Conservation (phyloP, 2,797 vertebrate species). For the Myripristis jacobus region DNA sequence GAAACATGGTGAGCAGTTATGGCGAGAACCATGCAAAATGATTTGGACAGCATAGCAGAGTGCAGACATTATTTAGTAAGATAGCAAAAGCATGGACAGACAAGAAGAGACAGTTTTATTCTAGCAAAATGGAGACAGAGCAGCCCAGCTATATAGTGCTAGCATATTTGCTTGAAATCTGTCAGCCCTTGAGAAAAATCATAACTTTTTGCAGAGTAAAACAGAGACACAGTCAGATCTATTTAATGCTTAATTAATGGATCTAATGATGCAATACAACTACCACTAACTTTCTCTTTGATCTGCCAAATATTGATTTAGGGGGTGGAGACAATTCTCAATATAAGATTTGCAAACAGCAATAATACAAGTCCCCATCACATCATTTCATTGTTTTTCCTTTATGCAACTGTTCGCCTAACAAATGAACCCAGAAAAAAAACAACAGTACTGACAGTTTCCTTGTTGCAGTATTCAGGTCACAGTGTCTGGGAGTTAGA, state of each 20-base stretch:
- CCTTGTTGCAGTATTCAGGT: slow-evolving; percentile 67
- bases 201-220: background rate
- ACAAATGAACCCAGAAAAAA: slow-evolving; percentile 64
- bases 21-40: too few species aligned
- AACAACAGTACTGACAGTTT: slow-evolving; percentile 55
- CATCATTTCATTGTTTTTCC: slow-evolving; percentile 54
- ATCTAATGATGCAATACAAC: slow-evolving; percentile 11
- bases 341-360: background rate
- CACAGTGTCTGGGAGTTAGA: slow-evolving; percentile 69
- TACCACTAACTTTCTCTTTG: background rate
- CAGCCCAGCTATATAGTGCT: background rate
- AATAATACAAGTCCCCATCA: slow-evolving; percentile 28
- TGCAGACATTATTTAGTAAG: too few species aligned
- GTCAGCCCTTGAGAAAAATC: background rate
- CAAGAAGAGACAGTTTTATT: too few species aligned
- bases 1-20: too few species aligned
- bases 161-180: background rate
- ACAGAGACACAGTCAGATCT: slow-evolving; percentile 8
- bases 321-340: background rate
- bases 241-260: slow-evolving; percentile 11
- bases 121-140: too few species aligned
- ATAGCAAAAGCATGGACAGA: too few species aligned
- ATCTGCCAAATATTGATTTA: background rate
- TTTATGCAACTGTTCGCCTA: slow-evolving; percentile 61
- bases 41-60: too few species aligned